phyloP scores from a whole-genome alignment of 2,888 invertebrate genomes.

The Agrochola lychnidis region DNA sequence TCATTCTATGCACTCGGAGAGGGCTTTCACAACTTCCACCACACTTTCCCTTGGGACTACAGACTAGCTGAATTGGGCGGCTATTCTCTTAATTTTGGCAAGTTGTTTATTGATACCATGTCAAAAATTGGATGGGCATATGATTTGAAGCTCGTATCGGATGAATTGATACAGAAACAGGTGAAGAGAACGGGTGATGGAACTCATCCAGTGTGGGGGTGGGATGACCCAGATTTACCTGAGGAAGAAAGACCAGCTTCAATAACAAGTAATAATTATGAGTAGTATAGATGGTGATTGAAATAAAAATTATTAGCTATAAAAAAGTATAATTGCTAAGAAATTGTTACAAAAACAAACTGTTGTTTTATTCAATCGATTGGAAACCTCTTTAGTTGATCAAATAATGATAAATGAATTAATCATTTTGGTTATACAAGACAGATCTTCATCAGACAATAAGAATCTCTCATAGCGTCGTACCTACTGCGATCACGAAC shows the following conservation, averaged over 20 bases:
- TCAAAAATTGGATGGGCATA: neutral
- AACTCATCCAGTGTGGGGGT: neutral
- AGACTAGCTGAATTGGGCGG: neutral
- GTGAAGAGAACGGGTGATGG: neutral
- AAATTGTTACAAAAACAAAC: no score
- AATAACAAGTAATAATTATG: neutral
- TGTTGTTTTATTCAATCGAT: no score
- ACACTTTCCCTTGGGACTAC: conserved; percentile 27
- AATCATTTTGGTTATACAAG: no score
- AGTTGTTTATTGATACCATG: neutral
- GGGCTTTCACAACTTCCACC: neutral
- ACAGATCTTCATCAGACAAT: no score
- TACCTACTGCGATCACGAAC: no score
- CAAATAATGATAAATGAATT: no score
- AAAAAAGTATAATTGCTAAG: neutral
- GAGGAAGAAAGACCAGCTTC: neutral
- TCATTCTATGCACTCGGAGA: neutral
- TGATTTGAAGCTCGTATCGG: neutral
- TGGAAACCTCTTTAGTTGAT: no score
- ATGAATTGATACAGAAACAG: neutral
- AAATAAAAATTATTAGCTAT: neutral
- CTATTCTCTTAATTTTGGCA: neutral
- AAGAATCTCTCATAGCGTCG: no score
- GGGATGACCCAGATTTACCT: neutral
- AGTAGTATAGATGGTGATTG: no score